These are phyloP conservation scores for Calycopis cecrops DNA, from an alignment of 1,140 invertebrate species.

Conservation along the genomic window DNA sequence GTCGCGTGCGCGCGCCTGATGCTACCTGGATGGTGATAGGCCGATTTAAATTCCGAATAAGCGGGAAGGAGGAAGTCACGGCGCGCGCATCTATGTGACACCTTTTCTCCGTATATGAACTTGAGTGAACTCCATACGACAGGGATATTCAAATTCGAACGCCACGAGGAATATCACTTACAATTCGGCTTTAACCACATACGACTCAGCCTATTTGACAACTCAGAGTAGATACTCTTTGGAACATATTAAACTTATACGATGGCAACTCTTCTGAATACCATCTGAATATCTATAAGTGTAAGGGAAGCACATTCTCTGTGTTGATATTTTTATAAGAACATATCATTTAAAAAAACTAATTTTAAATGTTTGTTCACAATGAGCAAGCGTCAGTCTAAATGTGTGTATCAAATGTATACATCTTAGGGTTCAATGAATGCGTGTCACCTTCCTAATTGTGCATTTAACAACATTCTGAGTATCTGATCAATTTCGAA, in stretches of 20 bases:
- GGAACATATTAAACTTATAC: no score
- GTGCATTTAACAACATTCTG: conserved; percentile 36
- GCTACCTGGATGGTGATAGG: conserved; percentile 53
- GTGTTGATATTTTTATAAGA: no score
- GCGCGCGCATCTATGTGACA: conserved; percentile 59
- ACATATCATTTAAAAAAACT: no score
- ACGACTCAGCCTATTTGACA: no score
- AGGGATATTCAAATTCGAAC: conserved; percentile 29
- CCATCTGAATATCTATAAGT: no score
- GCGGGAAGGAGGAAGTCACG: conserved; percentile 72
- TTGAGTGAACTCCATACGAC: conserved; percentile 59
- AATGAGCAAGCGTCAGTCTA: no score
- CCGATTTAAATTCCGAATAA: conserved; percentile 73
- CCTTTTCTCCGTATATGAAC: conserved; percentile 70
- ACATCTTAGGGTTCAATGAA: conserved; percentile 21
- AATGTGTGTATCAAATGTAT: no score
- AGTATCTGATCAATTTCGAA: conserved; percentile 40
- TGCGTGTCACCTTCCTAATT: conserved; percentile 19
- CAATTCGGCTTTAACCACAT: no score
- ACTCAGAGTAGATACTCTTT: no score
- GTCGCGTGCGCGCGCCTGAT: conserved; percentile 26
- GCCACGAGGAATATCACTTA: not conserved
- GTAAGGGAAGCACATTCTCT: no score
- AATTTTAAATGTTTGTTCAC: no score
- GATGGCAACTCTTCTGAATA: no score